phyloP scores from a whole-genome alignment of 2,113 vertebrate genomes.

The Zeus faber region DNA sequence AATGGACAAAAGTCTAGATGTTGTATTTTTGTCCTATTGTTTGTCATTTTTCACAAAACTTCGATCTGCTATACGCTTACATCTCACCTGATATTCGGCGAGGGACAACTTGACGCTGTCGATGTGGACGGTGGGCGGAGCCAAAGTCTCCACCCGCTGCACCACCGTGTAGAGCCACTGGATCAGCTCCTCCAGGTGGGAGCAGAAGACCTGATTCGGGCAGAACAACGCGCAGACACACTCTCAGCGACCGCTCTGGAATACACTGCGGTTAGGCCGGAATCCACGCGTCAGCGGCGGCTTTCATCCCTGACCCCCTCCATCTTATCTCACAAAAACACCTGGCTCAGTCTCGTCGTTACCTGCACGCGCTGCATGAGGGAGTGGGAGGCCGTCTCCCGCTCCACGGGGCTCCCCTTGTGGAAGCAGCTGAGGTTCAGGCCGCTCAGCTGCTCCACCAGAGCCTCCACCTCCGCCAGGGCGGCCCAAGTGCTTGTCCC shows the following conservation, averaged over 20 bases:
- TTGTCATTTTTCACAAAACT: too few relatives aligned
- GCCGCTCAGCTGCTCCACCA: slow-evolving; percentile 52
- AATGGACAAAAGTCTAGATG: too few relatives aligned
- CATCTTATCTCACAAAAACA: too few relatives aligned
- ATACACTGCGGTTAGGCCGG: too few relatives aligned
- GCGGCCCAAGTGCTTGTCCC: slow-evolving; percentile 15
- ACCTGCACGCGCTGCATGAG: slow-evolving; percentile 84
- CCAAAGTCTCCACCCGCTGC: slow-evolving; percentile 67
- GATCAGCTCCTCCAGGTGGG: slow-evolving; percentile 85
- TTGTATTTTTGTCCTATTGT: too few relatives aligned
- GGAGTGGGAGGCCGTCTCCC: slow-evolving; percentile 51
- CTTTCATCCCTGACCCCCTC: too few relatives aligned
- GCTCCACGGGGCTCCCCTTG: slow-evolving; percentile 21
- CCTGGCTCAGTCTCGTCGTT: slow-evolving; percentile 22
- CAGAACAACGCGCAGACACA: neutral
- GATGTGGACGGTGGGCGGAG: slow-evolving; percentile 55
- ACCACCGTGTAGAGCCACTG: slow-evolving; percentile 76
- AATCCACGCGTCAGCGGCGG: too few relatives aligned
- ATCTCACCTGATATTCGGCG: slow-evolving; percentile 80
- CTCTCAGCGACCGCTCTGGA: too few relatives aligned
- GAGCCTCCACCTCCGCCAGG: slow-evolving; percentile 34
- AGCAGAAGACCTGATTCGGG: slow-evolving; percentile 81
- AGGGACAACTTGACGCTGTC: slow-evolving; percentile 74
- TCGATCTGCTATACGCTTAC: too few relatives aligned
- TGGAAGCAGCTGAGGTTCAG: slow-evolving; percentile 32